Conservation (phyloP, 2,888 invertebrate species). For the Esperia sulphurella region DNA sequence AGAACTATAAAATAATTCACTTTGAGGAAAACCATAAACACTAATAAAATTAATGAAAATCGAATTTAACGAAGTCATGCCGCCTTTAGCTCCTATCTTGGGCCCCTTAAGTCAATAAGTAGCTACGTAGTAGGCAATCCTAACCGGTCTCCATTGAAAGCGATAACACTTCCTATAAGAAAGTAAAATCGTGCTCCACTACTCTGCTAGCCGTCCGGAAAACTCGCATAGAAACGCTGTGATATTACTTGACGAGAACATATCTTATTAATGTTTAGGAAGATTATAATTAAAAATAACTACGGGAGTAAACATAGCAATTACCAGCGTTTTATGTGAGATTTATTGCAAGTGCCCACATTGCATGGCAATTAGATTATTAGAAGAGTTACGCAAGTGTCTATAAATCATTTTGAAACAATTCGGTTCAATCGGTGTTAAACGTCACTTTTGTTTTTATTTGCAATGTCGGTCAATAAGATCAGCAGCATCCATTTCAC, state of each 20-base stretch:
- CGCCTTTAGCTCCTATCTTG: slow-evolving; percentile 24
- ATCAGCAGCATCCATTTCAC: not conserved
- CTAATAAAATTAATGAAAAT: not conserved
- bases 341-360: slow-evolving; percentile 37
- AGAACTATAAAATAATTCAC: not conserved
- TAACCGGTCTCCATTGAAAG: slow-evolving; percentile 75
- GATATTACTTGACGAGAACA: not conserved
- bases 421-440: not conserved
- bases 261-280: not conserved
- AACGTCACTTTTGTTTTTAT: slow-evolving; percentile 10
- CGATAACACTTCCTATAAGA: slow-evolving; percentile 77
- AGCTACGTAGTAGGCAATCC: slow-evolving; percentile 28
- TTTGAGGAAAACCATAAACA: too few relatives aligned
- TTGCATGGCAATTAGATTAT: slow-evolving; percentile 29
- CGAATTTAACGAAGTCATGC: not conserved
- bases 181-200: slow-evolving; percentile 68
- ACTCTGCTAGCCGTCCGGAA: slow-evolving; percentile 48
- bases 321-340: slow-evolving; percentile 36
- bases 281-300: not conserved
- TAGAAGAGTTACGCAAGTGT: slow-evolving; percentile 34
- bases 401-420: slow-evolving; percentile 29
- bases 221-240: slow-evolving; percentile 24
- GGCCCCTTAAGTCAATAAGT: slow-evolving; percentile 13
- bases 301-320: not conserved
- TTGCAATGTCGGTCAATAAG: not conserved